A percentile compares a stretch with the other conserved stretches of the same genome.
These are phyloP conservation scores for Drosophila bocqueti DNA, from an alignment of 1,140 invertebrate genomes.

Conservation along the genomic window DNA sequence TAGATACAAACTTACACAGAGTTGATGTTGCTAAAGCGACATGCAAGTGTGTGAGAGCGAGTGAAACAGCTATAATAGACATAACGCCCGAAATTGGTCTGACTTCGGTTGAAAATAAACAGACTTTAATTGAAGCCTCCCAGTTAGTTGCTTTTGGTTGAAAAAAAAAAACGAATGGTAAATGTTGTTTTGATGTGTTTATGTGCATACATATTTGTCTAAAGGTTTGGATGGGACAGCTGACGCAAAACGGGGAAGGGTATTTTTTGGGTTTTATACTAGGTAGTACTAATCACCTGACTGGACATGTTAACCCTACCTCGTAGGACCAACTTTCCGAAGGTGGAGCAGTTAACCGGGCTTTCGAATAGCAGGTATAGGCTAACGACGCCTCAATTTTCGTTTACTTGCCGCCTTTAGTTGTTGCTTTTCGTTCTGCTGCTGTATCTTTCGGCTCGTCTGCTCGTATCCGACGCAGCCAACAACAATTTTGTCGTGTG, in stretches of 20 bases:
- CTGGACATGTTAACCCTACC: background rate
- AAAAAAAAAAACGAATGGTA: background rate
- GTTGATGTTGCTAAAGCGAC: conserved; percentile 23
- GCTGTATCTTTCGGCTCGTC: conserved; percentile 71
- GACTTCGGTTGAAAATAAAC: background rate
- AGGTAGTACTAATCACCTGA: background rate
- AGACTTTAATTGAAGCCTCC: background rate
- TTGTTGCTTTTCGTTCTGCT: conserved; percentile 64
- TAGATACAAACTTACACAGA: conserved; percentile 54
- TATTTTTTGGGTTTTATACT: background rate
- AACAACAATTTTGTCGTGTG: conserved; percentile 44
- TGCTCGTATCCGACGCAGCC: conserved; percentile 45
- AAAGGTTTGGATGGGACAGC: background rate
- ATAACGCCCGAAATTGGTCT: conserved; percentile 39
- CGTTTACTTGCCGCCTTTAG: conserved; percentile 52
- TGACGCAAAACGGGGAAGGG: background rate
- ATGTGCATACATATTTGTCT: background rate
- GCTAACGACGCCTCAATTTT: conserved; percentile 47
- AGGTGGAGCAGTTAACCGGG: conserved; percentile 5
- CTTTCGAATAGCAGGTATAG: conserved; percentile 46
- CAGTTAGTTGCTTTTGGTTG: background rate
- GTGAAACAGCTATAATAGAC: conserved; percentile 67
- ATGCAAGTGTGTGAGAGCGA: conserved; percentile 24
- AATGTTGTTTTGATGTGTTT: background rate
- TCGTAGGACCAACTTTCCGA: conserved; percentile 3